phyloP scores from a whole-genome alignment of 2,888 invertebrate genomes.

The Stegophylla sp. region DNA sequence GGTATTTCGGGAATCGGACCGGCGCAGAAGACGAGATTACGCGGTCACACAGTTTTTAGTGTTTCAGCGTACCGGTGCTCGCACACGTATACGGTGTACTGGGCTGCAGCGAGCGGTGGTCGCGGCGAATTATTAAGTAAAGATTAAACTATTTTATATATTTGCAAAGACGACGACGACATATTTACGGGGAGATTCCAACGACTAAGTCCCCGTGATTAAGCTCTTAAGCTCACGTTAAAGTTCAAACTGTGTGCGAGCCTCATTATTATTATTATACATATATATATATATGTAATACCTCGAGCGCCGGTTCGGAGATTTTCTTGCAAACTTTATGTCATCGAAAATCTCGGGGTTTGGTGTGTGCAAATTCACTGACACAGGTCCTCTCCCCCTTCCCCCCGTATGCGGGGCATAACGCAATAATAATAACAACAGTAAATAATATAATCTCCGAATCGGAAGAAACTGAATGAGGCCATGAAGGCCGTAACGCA shows the following conservation, averaged over 20 bases:
- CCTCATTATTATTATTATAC: no score
- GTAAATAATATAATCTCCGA: no score
- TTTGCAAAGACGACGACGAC: conserved; percentile 45
- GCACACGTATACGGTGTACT: no score
- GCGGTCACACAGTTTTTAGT: conserved; percentile 36
- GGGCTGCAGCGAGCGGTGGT: no score
- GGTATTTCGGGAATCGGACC: conserved; percentile 37
- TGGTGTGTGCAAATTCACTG: background rate
- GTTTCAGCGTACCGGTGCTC: conserved; percentile 37
- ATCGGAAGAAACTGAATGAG: no score
- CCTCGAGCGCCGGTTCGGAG: conserved; percentile 37
- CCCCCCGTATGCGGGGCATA: no score
- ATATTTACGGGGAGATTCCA: conserved; percentile 14
- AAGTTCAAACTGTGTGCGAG: conserved; percentile 23
- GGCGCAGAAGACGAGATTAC: conserved; percentile 13
- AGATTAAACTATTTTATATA: conserved; percentile 56
- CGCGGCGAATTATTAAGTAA: conserved; percentile 33
- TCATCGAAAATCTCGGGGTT: background rate
- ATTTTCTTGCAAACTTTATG: conserved; percentile 42
- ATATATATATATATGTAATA: conserved; percentile 34
- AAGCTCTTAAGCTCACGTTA: conserved; percentile 50
- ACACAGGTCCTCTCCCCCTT: no score
- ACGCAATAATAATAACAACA: no score
- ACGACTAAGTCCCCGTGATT: conserved; percentile 40
- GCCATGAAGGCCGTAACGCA: no score